These are phyloP conservation scores for Brachystomella parvula DNA, from an alignment of 1,140 invertebrate genomes.

Conservation along the genomic window DNA sequence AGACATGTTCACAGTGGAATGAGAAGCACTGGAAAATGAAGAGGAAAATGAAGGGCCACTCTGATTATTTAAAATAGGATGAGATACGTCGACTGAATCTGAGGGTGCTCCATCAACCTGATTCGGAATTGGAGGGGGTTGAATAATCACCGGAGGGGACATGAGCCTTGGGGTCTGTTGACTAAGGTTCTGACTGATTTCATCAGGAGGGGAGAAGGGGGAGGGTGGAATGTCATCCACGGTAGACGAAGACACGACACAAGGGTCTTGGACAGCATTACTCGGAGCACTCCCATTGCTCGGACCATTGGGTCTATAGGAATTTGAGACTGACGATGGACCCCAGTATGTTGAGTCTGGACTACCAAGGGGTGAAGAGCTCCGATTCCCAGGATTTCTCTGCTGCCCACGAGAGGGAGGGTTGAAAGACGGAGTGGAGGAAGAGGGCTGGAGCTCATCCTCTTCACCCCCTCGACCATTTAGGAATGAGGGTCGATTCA, in stretches of 20 bases:
- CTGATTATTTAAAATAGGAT: not conserved
- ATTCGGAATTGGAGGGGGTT: not conserved
- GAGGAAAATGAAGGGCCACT: conserved; percentile 9
- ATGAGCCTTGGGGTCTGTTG: not conserved
- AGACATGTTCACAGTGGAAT: conserved; percentile 23
- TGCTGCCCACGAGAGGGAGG: conserved; percentile 12
- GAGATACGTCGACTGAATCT: not conserved
- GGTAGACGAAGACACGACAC: conserved; percentile 36
- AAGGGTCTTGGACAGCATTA: conserved; percentile 18
- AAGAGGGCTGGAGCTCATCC: conserved; percentile 33
- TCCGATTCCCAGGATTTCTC: not conserved
- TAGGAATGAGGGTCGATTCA: not conserved
- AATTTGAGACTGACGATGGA: conserved; percentile 20
- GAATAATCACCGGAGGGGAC: not conserved
- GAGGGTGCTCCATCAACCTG: not conserved
- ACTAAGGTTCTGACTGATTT: not conserved
- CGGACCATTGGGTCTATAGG: conserved; percentile 16
- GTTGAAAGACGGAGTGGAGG: conserved; percentile 24
- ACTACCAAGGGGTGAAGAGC: conserved; percentile 29
- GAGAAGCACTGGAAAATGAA: conserved; percentile 14
- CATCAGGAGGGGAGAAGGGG: conserved; percentile 29
- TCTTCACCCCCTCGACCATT: conserved; percentile 26
- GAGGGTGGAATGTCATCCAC: conserved; percentile 30
- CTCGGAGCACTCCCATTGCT: not conserved
- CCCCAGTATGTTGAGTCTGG: conserved; percentile 36